Percentiles rank a stretch among this genome's conserved stretches.
Conservation (phyloP, 2,113 vertebrate species). For the Petrocephalus microphthalmus region DNA sequence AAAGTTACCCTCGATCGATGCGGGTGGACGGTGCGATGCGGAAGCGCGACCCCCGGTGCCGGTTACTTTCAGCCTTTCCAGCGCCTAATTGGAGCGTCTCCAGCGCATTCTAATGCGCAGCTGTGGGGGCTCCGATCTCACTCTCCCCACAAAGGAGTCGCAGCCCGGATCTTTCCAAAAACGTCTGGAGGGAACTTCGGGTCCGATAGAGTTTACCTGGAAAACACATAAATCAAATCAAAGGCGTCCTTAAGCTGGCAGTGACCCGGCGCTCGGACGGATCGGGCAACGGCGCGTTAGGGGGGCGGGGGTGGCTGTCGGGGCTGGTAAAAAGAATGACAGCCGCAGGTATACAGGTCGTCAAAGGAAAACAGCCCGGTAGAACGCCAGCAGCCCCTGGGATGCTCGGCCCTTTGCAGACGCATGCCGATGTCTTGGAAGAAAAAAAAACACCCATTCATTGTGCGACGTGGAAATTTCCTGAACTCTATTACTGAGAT, state of each 20-base stretch:
- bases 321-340: background rate
- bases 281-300: too few species aligned
- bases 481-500: background rate
- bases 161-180: background rate
- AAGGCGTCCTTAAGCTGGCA: background rate
- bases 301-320: background rate
- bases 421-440: background rate
- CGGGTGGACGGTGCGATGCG: background rate
- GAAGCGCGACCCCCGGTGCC: background rate
- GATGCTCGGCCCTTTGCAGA: background rate
- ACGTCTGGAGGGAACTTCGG: slow-evolving; percentile 26
- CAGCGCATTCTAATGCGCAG: background rate
- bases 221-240: background rate
- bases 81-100: background rate
- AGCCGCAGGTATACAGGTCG: background rate
- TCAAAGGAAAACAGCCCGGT: background rate
- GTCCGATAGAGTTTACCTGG: background rate
- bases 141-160: background rate
- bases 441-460: background rate
- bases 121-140: background rate
- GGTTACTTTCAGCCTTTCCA: background rate
- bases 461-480: background rate
- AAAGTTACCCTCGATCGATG: background rate
- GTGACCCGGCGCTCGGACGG: background rate
- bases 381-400: background rate